A percentile compares a stretch with the other conserved stretches of the same genome.
These are phyloP conservation scores for Varanus komodoensis DNA, from an alignment of 2,113 vertebrate genomes.

Conservation along the genomic window DNA sequence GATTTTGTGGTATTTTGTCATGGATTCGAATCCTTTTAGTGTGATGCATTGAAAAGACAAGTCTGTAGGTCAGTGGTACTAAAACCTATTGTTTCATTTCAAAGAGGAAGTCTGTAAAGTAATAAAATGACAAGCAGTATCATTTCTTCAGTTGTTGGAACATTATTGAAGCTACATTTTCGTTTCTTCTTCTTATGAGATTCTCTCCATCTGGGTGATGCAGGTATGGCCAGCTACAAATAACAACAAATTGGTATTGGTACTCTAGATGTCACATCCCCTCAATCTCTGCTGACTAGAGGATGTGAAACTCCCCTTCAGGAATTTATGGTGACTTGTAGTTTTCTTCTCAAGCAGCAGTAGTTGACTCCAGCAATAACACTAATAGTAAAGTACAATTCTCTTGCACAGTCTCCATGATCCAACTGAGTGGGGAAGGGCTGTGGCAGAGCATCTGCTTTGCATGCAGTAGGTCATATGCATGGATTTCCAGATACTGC, in stretches of 20 bases:
- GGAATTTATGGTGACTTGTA: neutral
- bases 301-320: neutral
- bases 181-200: conserved; percentile 29
- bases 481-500: too few relatives aligned
- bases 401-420: neutral
- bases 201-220: neutral
- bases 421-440: neutral
- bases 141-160: conserved; percentile 43
- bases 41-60: neutral
- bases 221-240: neutral
- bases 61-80: neutral
- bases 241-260: neutral
- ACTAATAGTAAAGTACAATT: neutral
- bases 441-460: neutral
- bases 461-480: too few relatives aligned
- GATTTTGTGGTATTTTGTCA: neutral
- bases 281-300: neutral
- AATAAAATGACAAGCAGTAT: conserved; percentile 39
- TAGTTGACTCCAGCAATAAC: neutral
- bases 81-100: conserved; percentile 33
- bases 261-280: neutral
- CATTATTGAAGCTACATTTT: conserved; percentile 31
- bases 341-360: neutral
- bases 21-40: neutral
- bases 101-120: conserved; percentile 44